A percentile compares a stretch with the other conserved stretches of the same genome.
phyloP scores from a whole-genome alignment of 2,888 invertebrate species.

The Metalampra italica region DNA sequence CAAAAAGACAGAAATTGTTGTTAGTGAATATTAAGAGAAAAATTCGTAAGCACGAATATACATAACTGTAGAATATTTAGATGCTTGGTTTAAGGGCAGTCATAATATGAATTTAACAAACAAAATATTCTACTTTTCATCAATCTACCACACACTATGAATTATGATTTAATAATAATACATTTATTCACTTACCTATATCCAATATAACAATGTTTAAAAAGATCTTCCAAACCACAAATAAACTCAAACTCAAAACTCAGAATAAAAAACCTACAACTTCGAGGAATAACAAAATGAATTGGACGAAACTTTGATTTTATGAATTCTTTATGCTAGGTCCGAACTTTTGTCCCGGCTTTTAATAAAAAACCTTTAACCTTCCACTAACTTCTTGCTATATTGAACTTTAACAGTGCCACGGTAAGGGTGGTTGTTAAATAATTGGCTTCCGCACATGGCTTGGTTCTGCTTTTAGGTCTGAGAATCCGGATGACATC shows the following conservation, averaged over 20 bases:
- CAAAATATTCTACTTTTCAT: no score
- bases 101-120: no score
- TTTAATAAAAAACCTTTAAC: slow-evolving; percentile 40
- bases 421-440: slow-evolving; percentile 36
- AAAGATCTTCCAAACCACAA: not conserved
- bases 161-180: no score
- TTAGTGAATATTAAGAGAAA: no score
- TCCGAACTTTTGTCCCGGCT: slow-evolving; percentile 61
- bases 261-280: slow-evolving; percentile 36
- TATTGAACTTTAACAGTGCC: slow-evolving; percentile 36
- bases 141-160: no score
- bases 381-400: slow-evolving; percentile 15
- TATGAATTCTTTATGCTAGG: slow-evolving; percentile 75
- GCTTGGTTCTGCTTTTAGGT: slow-evolving; percentile 55
- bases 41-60: no score
- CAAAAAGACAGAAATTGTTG: not conserved
- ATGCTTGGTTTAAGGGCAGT: no score
- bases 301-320: slow-evolving; percentile 55
- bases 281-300: slow-evolving; percentile 60
- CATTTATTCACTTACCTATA: no score
- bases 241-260: not conserved
- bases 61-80: no score
- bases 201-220: no score
- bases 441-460: slow-evolving; percentile 28
- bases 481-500: slow-evolving; percentile 73